phyloP scores from a whole-genome alignment of 2,797 vertebrate genomes.

The Lutjanus argentimaculatus region DNA sequence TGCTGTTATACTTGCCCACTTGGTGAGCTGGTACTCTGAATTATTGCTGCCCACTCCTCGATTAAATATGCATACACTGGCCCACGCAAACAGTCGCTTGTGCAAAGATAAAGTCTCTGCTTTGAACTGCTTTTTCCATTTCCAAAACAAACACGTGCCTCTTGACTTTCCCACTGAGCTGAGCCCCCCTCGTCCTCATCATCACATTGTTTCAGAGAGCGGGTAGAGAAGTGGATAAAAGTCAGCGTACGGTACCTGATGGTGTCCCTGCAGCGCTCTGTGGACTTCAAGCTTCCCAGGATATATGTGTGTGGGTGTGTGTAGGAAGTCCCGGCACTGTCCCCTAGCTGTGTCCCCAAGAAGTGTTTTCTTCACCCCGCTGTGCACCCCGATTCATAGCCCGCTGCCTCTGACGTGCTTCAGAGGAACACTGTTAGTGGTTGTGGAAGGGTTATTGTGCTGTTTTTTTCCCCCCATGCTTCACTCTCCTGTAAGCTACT shows the following conservation, averaged over 20 bases:
- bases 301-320: conserved; percentile 13
- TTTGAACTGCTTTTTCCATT: conserved; percentile 41
- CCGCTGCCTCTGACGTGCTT: conserved; percentile 68
- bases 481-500: conserved; percentile 36
- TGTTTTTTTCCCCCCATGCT: conserved; percentile 36
- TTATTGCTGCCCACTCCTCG: conserved; percentile 72
- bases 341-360: conserved; percentile 66
- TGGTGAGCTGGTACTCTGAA: conserved; percentile 51
- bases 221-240: conserved; percentile 31
- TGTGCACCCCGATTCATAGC: conserved; percentile 62
- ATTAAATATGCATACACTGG: conserved; percentile 77
- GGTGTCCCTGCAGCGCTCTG: conserved; percentile 40
- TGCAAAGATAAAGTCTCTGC: conserved; percentile 47
- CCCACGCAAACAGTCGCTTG: conserved; percentile 71
- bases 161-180: conserved; percentile 49
- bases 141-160: conserved; percentile 58
- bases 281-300: conserved; percentile 39
- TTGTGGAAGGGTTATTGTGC: conserved; percentile 54
- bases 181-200: background rate
- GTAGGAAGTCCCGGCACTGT: conserved; percentile 48
- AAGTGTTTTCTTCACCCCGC: conserved; percentile 65
- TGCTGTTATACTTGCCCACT: conserved; percentile 46
- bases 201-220: conserved; percentile 27
- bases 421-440: conserved; percentile 39
- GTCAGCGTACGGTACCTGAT: conserved; percentile 73